These are phyloP conservation scores for Cephus nigrinus DNA, from an alignment of 2,888 invertebrate species.

Conservation along the genomic window DNA sequence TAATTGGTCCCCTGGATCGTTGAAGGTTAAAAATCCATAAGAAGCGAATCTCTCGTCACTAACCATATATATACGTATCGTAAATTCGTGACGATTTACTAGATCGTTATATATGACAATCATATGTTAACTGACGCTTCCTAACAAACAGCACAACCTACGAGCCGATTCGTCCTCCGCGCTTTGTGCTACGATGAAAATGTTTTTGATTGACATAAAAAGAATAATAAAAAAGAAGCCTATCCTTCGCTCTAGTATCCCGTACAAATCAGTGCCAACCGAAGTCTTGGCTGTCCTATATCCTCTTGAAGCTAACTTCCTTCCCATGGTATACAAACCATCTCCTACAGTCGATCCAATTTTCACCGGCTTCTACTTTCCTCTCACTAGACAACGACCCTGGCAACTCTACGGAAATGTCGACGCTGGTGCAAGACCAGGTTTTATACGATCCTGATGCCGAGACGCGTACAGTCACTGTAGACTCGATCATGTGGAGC, in stretches of 20 bases:
- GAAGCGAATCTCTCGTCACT: neutral
- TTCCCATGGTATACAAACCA: neutral
- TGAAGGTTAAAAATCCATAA: conserved; percentile 25
- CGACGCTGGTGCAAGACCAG: neutral
- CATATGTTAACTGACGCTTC: neutral
- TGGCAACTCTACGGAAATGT: conserved; percentile 1
- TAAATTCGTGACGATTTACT: conserved; percentile 2
- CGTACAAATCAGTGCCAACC: neutral
- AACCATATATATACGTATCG: neutral
- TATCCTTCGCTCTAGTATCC: neutral
- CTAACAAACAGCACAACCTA: neutral
- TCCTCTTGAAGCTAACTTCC: neutral
- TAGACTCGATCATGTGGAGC: conserved; percentile 8
- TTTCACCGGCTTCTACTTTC: neutral
- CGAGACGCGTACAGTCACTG: neutral
- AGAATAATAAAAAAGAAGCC: neutral
- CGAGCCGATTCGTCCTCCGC: neutral
- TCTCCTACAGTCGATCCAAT: neutral
- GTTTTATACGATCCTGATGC: neutral
- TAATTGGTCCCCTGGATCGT: conserved; percentile 25
- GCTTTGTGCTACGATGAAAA: too few relatives aligned
- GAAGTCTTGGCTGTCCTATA: neutral
- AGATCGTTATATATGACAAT: neutral
- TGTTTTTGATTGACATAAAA: neutral
- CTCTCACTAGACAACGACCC: neutral